Percentiles rank a stretch among this genome's conserved stretches.
Conservation (phyloP, 2,797 vertebrate species). For the Gallinago nigripennis region DNA sequence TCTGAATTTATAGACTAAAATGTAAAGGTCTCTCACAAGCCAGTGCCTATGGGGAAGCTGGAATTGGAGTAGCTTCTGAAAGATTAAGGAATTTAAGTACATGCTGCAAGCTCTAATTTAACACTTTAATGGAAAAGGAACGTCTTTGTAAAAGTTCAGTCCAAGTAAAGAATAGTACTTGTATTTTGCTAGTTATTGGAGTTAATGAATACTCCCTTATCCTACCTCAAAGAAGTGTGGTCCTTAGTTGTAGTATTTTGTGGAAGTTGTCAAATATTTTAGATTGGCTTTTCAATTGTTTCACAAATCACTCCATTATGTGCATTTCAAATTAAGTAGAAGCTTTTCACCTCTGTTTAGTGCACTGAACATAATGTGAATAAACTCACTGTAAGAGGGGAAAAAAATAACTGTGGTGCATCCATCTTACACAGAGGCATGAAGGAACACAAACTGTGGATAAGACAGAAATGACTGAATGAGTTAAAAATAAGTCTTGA, state of each 20-base stretch:
- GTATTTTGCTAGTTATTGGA: neutral
- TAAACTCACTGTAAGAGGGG: neutral
- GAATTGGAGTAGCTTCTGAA: conserved; percentile 22
- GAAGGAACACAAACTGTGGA: neutral
- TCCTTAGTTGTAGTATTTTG: neutral
- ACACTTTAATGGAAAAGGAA: neutral
- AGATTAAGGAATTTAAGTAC: neutral
- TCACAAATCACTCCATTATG: neutral
- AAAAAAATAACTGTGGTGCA: neutral
- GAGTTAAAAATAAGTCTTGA: neutral
- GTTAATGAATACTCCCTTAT: neutral
- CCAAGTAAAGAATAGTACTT: neutral
- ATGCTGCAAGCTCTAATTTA: neutral
- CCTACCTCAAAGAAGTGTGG: neutral
- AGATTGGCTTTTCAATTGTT: neutral
- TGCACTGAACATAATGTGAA: neutral
- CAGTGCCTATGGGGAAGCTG: neutral
- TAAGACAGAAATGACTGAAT: neutral
- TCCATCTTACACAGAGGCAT: neutral
- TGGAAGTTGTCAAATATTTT: neutral
- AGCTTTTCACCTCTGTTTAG: neutral
- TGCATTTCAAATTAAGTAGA: neutral
- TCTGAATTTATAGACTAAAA: neutral
- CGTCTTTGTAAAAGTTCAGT: neutral
- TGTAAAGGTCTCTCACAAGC: neutral